Conservation (phyloP, 2,113 vertebrate genomes). For the Pimephales promelas region DNA sequence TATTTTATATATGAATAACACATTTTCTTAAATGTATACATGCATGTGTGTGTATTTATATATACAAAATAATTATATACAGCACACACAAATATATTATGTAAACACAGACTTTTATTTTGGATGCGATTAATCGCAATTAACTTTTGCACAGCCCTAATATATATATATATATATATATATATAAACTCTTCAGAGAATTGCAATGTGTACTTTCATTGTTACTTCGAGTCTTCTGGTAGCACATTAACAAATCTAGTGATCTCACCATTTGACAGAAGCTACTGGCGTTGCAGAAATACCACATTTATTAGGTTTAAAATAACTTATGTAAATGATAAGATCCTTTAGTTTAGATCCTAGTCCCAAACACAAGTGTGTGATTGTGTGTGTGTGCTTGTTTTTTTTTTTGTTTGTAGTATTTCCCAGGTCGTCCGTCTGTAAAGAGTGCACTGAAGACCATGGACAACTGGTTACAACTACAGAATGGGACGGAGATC, state of each 20-base stretch:
- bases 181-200: not conserved
- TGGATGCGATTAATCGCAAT: too few relatives aligned
- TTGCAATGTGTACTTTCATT: not conserved
- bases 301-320: slow-evolving; percentile 18
- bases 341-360: not conserved
- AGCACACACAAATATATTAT: too few relatives aligned
- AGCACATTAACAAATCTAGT: not conserved
- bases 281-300: not conserved
- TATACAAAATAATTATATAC: too few relatives aligned
- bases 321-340: not conserved
- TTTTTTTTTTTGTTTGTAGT: slow-evolving; percentile 68
- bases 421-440: slow-evolving; percentile 84
- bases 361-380: slow-evolving; percentile 23
- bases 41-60: too few relatives aligned
- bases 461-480: slow-evolving; percentile 76
- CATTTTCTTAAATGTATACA: too few relatives aligned
- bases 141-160: too few relatives aligned
- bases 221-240: not conserved
- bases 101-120: too few relatives aligned
- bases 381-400: slow-evolving; percentile 36
- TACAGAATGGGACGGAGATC: slow-evolving; percentile 69
- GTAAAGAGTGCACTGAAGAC: slow-evolving; percentile 81
- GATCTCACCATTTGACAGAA: slow-evolving; percentile 8
- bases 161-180: not conserved
- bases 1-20: too few relatives aligned